phyloP scores from a whole-genome alignment of 2,113 vertebrate genomes.

The Grus americana region DNA sequence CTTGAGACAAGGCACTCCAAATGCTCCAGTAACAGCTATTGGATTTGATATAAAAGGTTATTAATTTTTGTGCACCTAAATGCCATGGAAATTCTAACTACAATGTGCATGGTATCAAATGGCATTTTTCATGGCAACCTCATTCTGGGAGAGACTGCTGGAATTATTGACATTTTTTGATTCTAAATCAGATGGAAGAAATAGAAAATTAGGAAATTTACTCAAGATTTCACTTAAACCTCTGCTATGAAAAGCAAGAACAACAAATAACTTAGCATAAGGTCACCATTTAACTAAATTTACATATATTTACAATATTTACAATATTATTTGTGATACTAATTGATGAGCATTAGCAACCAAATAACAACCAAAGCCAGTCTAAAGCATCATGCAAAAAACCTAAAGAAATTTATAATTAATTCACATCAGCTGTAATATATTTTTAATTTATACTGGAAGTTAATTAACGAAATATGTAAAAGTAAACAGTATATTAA shows the following conservation, averaged over 20 bases:
- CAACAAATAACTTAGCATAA: neutral
- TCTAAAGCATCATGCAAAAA: neutral
- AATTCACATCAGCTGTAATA: neutral
- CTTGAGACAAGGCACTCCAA: constrained; percentile 98
- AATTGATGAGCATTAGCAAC: neutral
- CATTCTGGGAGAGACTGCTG: neutral
- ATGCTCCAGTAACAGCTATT: constrained; percentile 94
- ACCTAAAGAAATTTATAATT: neutral
- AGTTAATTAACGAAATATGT: neutral
- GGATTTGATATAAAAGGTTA: constrained; percentile 30
- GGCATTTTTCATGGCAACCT: neutral
- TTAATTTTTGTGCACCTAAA: neutral
- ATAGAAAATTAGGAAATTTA: neutral
- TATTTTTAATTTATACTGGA: neutral
- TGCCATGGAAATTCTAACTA: neutral
- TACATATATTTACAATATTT: neutral
- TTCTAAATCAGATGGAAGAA: neutral
- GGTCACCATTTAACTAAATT: neutral
- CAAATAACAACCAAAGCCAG: neutral
- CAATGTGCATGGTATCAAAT: neutral
- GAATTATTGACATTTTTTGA: neutral
- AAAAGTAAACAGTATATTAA: neutral
- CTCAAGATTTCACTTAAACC: neutral
- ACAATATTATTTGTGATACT: neutral
- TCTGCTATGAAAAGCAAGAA: neutral